Evolutionary conservation across 1,140 invertebrate species (phyloP).

Genomic region (Ridgeia piscesae): DNA sequence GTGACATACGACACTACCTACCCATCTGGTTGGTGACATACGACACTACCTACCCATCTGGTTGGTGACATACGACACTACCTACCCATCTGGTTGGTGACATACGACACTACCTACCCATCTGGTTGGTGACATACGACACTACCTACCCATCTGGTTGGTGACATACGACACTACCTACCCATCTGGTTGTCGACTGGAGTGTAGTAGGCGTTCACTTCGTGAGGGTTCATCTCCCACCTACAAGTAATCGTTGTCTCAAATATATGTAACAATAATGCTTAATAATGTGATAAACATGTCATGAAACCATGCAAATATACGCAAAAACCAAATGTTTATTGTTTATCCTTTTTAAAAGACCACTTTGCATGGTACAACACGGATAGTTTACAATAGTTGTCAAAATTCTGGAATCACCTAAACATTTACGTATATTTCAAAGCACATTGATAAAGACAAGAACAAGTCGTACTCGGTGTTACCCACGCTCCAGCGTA

Average conservation of each 20-base stretch:
- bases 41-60: too few relatives aligned
- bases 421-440: neutral
- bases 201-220: conserved; percentile 10
- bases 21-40: too few relatives aligned
- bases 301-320: neutral
- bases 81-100: too few relatives aligned
- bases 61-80: too few relatives aligned
- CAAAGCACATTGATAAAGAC: neutral
- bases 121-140: too few relatives aligned
- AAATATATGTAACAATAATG: neutral
- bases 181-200: neutral
- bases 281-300: neutral
- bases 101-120: too few relatives aligned
- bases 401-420: neutral
- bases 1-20: too few relatives aligned
- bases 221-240: conserved; percentile 10
- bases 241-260: neutral
- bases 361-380: neutral
- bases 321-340: neutral
- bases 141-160: too few relatives aligned
- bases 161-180: neutral
- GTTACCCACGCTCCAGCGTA: neutral
- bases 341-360: neutral
- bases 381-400: neutral
- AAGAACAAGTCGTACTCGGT: neutral